A percentile compares a stretch with the other conserved stretches of the same genome.
These are phyloP conservation scores for Epizoanthus scotinus DNA, from an alignment of 92 coral and sea anemone genomes.

Conservation along the genomic window DNA sequence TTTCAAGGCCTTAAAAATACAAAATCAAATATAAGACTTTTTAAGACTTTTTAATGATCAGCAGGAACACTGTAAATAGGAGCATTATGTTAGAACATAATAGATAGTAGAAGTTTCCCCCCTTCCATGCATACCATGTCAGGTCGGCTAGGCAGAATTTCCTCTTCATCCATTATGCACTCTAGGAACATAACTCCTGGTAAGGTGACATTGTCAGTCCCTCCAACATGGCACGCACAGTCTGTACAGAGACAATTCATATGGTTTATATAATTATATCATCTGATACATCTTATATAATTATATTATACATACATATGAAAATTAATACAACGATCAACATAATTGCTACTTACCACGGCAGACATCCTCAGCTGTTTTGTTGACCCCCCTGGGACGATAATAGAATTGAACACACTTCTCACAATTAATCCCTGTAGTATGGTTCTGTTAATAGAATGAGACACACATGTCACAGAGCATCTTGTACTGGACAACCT, in stretches of 20 bases:
- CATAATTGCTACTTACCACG: conserved; percentile 62
- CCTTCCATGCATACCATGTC: conserved; percentile 38
- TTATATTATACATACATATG: too few species aligned
- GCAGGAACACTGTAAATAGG: too few species aligned
- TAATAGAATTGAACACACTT: conserved; percentile 62
- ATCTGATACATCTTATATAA: too few species aligned
- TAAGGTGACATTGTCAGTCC: conserved; percentile 64
- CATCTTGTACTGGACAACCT: background rate
- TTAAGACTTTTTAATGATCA: too few species aligned
- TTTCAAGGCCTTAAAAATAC: too few species aligned
- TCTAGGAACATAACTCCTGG: conserved; percentile 76
- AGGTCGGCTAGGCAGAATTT: conserved; percentile 38
- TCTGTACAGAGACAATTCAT: conserved; percentile 38
- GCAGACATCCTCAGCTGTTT: conserved; percentile 67
- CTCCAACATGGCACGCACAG: conserved; percentile 72
- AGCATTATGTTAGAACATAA: background rate
- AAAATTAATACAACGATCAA: too few species aligned
- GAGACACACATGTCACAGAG: background rate
- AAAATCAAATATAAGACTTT: too few species aligned
- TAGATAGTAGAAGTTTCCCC: background rate
- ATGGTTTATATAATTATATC: too few species aligned
- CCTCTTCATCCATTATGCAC: conserved; percentile 67
- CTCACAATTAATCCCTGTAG: conserved; percentile 94
- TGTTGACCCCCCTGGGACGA: conserved; percentile 68
- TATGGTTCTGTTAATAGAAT: conserved; percentile 67